Evolutionary conservation across 23 tunicate species (phyloP), one percentile per base, ranked within the genome.

Genomic region (Aplidium turbinatum): DNA sequence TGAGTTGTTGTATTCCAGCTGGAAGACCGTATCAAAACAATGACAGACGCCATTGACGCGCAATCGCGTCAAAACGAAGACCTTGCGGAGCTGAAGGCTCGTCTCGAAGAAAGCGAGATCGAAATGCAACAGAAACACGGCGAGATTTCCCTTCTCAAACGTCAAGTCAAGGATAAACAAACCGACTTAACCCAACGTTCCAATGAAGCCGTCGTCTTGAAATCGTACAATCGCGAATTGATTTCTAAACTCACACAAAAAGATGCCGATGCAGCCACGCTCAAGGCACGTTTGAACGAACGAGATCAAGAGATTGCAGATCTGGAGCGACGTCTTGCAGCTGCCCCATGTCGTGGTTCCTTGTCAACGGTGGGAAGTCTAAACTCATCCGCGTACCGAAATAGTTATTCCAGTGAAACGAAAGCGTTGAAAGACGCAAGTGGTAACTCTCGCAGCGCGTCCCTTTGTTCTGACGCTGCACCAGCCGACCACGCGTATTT

Each of bases 11-110:
- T n/a, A 46, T 47, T 47, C 31, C 68, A 81, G 87, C 68, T 81
- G 30, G 79, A 81, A 33, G 87, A 72, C 4, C 68, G 78, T 5
- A 81, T 81, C 36, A 61, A 62, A 63, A 26, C 87, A 5, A 81
- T 81, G 87, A 70, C 74, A 20, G 87, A 81, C 57, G 87, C 69
- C 35, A 81, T 81, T 24, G 87, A 81, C 18, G 70, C 48, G 21
- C 87, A 81, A 7, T 69, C 85, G 4, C 62, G 77, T 9, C 68
- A 55, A 23, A 28, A 81, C 0, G 79, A 72, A 6, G 64, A 24
- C 52, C 54, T 45, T 35, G 63, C 78, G 31, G 63, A 60, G 36
- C 56, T 81, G 52, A 63, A 48, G 29, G 73, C 73, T 28, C 48
- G 79, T 2, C 61, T 81, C n/a, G 87, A 81, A 45, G 87, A 81